Evolutionary conservation across 2,797 vertebrate genomes (phyloP), one percentile per base, ranked within the genome.

Genomic region (Nyctalus aviator): DNA sequence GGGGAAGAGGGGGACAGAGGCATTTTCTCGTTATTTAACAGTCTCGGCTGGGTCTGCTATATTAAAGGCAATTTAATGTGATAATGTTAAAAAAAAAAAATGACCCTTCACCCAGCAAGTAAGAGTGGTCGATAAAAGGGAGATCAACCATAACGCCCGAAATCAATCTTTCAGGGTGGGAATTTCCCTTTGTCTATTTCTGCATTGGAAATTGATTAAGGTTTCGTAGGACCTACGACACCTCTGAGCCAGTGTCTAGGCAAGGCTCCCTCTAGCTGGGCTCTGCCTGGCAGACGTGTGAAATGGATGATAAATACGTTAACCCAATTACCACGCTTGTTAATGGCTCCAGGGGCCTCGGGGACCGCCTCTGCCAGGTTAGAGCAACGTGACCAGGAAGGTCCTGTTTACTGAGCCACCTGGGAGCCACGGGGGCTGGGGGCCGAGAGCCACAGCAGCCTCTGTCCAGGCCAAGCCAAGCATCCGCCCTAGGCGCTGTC

Each of bases 161-260:
- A 94, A 98, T 97, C 97, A 97, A 96, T 97, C 96, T 96, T 95
- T 73, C 53, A 4, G 96, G 97, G 97, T 23, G 77, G 95, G 97
- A 97, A 97, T 97, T 96, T 97, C 82, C 96, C 90, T 97, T 96
- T 97, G 95, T 97, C 97, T 97, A 48, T 90, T 96, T 97, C 95
- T 97, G 85, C 91, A 96, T 95, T 90, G 96, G 97, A 98, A 98
- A 98, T 96, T 97, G 97, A 98, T 97, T 95, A 97, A 97, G 97
- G 97, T 97, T 96, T 96, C 90, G 13, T 72, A 91, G 96, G 96
- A 92, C 86, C 18, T 14, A 96, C 35, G 53, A 92, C 12, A 10
- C 81, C 96, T 98, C 94, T 97, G 97, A 98, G 96, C 98, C 95
- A 57, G 96, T 0, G 0, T 95, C 93, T 95, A 64, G 62, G 8